A percentile compares a stretch with the other conserved stretches of the same genome.
Conservation (phyloP, 2,113 vertebrate species). For the Rhabdomys dilectus region DNA sequence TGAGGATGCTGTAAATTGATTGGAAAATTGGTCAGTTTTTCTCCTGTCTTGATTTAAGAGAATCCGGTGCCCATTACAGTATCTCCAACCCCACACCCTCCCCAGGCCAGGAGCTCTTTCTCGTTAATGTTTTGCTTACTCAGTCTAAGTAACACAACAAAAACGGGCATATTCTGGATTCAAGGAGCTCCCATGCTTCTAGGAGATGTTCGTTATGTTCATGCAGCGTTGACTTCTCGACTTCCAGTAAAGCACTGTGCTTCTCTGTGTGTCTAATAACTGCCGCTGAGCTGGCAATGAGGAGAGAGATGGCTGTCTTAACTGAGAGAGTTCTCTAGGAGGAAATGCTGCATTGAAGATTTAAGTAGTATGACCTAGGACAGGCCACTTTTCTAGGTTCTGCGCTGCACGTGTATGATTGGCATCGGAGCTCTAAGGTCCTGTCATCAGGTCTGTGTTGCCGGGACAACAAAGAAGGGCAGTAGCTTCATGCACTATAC, state of each 20-base stretch:
- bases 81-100: neutral
- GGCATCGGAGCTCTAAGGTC: neutral
- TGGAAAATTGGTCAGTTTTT: neutral
- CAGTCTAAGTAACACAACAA: neutral
- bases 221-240: accelerated
- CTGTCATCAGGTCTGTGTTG: neutral
- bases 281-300: neutral
- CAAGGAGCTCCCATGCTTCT: neutral
- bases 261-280: neutral
- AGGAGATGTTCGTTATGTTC: neutral
- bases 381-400: neutral
- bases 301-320: neutral
- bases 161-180: neutral
- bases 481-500: neutral
- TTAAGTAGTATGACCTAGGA: neutral
- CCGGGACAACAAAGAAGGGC: neutral
- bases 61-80: no score
- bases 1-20: neutral
- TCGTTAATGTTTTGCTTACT: neutral
- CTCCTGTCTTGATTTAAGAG: neutral
- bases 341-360: neutral
- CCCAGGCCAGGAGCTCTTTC: neutral
- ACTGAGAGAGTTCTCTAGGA: neutral
- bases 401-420: neutral
- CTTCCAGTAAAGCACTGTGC: neutral